Conservation (phyloP, 1,140 invertebrate species). For the Lerema accius region DNA sequence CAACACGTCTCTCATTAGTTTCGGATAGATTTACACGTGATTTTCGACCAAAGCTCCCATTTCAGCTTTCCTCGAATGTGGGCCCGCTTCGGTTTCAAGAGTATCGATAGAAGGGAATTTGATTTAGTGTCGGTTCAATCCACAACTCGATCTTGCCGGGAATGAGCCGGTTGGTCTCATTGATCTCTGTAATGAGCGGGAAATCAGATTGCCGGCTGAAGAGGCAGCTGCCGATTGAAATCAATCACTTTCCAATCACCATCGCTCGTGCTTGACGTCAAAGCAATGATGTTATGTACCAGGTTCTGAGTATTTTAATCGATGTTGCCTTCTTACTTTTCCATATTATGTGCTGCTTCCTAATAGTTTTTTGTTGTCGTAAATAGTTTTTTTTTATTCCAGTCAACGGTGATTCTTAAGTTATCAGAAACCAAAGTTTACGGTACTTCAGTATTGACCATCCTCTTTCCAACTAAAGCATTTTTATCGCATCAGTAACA, state of each 20-base stretch:
- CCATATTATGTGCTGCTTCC: too few relatives aligned
- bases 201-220: conserved; percentile 52
- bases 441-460: too few relatives aligned
- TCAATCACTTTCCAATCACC: conserved; percentile 60
- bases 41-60: not conserved
- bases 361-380: too few relatives aligned
- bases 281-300: conserved; percentile 39
- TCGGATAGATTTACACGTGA: too few relatives aligned
- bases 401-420: too few relatives aligned
- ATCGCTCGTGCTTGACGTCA: conserved; percentile 42
- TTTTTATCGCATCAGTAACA: too few relatives aligned
- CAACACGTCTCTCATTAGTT: too few relatives aligned
- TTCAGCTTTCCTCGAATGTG: not conserved
- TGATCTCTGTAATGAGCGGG: conserved; percentile 51
- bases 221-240: conserved; percentile 49
- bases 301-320: conserved; percentile 8
- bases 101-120: not conserved
- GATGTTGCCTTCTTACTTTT: too few relatives aligned
- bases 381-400: too few relatives aligned
- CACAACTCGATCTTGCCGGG: not conserved
- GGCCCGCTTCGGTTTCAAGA: not conserved
- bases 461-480: too few relatives aligned
- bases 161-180: conserved; percentile 38
- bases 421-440: too few relatives aligned
- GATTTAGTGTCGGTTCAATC: not conserved